Conservation (phyloP, 1,140 invertebrate genomes). For the Plutomurus gul region DNA sequence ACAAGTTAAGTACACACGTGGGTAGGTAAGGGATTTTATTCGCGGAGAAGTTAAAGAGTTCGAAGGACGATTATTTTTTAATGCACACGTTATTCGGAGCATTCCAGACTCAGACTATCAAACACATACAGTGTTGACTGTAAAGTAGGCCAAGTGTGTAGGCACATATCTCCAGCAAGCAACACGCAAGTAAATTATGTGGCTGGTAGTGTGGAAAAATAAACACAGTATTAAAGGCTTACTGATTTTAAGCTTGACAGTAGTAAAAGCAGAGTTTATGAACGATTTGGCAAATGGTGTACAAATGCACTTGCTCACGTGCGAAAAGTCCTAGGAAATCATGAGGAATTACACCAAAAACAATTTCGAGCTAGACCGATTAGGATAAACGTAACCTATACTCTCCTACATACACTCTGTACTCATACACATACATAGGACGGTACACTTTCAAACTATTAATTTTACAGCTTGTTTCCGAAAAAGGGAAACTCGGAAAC, state of each 20-base stretch:
- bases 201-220: no score
- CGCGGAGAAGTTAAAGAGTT: neutral
- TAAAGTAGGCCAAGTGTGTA: no score
- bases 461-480: conserved; percentile 13
- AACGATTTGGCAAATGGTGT: no score
- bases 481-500: conserved; percentile 22
- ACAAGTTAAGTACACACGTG: neutral
- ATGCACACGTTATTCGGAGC: neutral
- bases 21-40: neutral
- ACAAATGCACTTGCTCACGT: no score
- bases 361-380: neutral
- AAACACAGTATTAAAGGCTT: no score
- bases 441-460: conserved; percentile 6
- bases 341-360: no score
- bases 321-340: no score
- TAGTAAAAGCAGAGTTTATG: no score
- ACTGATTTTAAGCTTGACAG: no score
- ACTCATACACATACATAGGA: neutral
- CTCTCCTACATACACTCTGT: neutral
- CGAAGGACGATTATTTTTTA: conserved; percentile 27
- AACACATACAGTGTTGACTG: neutral
- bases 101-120: neutral
- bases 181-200: no score
- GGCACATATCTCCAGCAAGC: no score
- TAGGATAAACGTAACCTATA: neutral